Evolutionary conservation across 1,140 invertebrate genomes (phyloP).

Genomic region (Trichonephila clavipes): DNA sequence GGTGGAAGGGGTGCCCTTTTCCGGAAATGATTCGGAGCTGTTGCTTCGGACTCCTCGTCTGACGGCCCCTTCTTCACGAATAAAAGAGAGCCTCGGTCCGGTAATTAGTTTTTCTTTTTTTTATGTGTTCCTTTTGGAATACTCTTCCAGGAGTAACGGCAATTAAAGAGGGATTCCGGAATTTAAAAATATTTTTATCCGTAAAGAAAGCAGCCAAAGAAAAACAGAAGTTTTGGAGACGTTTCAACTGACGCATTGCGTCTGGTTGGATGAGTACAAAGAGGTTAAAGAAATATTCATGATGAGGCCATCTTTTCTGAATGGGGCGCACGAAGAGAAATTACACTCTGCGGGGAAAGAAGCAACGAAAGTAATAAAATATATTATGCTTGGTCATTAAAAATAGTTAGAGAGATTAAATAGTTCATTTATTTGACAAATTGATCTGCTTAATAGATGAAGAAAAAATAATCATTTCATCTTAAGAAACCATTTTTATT

Average conservation of each 20-base stretch:
- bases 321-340: no score
- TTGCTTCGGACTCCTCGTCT: neutral
- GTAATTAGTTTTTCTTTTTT: slow-evolving; percentile 9
- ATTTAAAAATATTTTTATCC: slow-evolving; percentile 7
- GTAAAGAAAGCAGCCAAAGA: neutral
- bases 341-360: no score
- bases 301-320: no score
- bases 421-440: no score
- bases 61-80: neutral
- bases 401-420: no score
- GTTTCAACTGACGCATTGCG: neutral
- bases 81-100: neutral
- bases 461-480: no score
- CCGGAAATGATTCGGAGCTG: slow-evolving; percentile 3
- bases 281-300: no score
- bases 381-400: no score
- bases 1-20: neutral
- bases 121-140: neutral
- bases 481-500: no score
- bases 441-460: no score
- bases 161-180: slow-evolving; percentile 1
- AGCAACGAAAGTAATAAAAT: no score
- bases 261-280: neutral
- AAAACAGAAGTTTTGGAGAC: no score
- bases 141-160: neutral